phyloP scores from a whole-genome alignment of 2,888 invertebrate genomes.

The Lagria hirta region DNA sequence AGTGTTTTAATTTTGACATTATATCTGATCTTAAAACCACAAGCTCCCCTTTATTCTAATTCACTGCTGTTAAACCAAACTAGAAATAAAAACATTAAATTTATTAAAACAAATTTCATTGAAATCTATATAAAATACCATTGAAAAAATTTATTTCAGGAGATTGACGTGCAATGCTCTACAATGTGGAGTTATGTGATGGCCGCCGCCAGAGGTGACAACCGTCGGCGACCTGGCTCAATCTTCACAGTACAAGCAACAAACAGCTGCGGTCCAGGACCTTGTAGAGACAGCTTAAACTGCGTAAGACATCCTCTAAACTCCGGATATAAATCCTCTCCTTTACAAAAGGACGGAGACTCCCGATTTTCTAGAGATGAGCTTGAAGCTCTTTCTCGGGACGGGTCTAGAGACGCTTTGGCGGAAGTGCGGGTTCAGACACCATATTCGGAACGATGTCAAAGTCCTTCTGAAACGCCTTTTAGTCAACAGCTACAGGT shows the following conservation, averaged over 20 bases:
- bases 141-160: too few relatives aligned
- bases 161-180: conserved; percentile 39
- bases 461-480: conserved; percentile 34
- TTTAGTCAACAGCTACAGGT: conserved; percentile 35
- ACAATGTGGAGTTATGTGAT: conserved; percentile 75
- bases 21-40: too few relatives aligned
- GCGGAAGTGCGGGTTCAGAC: conserved; percentile 51
- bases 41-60: too few relatives aligned
- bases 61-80: too few relatives aligned
- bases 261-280: conserved; percentile 46
- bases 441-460: conserved; percentile 34
- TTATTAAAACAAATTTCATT: too few relatives aligned
- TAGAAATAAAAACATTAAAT: too few relatives aligned
- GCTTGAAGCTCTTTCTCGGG: conserved; percentile 45
- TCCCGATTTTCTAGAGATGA: conserved; percentile 29
- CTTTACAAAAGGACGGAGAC: conserved; percentile 32
- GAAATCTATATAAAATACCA: too few relatives aligned
- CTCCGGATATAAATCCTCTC: conserved; percentile 18
- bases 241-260: conserved; percentile 49
- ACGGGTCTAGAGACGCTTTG: conserved; percentile 49
- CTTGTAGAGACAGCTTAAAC: conserved; percentile 46
- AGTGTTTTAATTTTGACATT: too few relatives aligned
- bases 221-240: conserved; percentile 52
- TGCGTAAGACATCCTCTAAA: conserved; percentile 29
- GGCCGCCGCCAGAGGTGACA: conserved; percentile 69